phyloP scores from a whole-genome alignment of 2,113 vertebrate genomes.

The Chinchilla lanigera region DNA sequence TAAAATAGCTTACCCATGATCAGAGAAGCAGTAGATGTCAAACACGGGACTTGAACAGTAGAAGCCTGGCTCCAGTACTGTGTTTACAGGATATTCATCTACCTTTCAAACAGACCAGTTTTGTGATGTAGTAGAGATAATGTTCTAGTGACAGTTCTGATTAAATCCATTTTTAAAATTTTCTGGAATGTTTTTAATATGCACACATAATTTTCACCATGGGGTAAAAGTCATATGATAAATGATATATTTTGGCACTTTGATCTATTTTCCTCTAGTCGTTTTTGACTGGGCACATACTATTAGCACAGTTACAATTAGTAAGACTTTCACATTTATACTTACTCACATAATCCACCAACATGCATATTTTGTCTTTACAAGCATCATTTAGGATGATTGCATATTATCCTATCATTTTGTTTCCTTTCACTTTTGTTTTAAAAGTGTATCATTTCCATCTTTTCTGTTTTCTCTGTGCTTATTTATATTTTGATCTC shows the following conservation, averaged over 20 bases:
- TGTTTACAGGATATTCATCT: background rate
- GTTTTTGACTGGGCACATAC: background rate
- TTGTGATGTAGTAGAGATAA: background rate
- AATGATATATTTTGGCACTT: background rate
- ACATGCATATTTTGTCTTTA: slow-evolving; percentile 5
- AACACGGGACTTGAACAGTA: background rate
- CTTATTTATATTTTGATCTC: slow-evolving; percentile 11
- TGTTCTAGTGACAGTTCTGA: background rate
- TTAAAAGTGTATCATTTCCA: background rate
- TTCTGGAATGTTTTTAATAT: background rate
- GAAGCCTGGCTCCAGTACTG: background rate
- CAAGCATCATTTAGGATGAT: background rate
- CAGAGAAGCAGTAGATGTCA: background rate
- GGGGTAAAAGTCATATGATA: background rate
- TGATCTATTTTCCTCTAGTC: background rate
- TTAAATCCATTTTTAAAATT: slow-evolving; percentile 6
- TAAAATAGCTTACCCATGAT: background rate
- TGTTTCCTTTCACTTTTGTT: slow-evolving; percentile 32
- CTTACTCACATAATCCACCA: background rate
- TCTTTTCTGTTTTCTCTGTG: background rate
- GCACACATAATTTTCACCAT: background rate
- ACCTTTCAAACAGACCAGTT: background rate
- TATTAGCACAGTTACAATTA: background rate
- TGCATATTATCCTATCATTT: background rate
- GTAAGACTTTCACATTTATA: background rate